A percentile compares a stretch with the other conserved stretches of the same genome.
Evolutionary conservation across 2,888 invertebrate genomes (phyloP).

Genomic region (Yponomeuta evonymella): DNA sequence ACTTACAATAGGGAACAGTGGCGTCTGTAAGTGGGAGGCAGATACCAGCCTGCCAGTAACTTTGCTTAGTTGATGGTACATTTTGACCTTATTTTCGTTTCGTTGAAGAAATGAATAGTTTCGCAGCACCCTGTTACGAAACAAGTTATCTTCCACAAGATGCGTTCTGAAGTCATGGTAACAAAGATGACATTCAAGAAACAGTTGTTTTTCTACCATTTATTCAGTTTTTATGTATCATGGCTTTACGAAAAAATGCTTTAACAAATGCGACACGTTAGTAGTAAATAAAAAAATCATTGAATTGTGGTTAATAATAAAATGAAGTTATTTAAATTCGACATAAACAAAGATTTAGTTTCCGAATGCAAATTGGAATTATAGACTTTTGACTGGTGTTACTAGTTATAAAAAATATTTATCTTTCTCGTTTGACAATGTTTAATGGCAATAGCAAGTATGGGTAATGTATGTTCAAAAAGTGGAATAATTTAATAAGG

Average conservation of each 20-base stretch:
- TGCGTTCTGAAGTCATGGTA: slow-evolving; percentile 34
- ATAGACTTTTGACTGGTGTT: neutral
- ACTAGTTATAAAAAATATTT: neutral
- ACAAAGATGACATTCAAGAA: neutral
- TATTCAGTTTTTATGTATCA: neutral
- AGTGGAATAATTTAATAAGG: neutral
- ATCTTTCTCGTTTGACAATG: neutral
- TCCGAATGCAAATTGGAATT: neutral
- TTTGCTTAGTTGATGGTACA: slow-evolving; percentile 68
- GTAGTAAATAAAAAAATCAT: no score
- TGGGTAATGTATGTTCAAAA: neutral
- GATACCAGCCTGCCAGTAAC: slow-evolving; percentile 61
- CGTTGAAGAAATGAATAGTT: slow-evolving; percentile 2
- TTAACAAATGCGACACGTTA: no score
- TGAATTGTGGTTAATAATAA: neutral
- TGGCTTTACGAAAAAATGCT: neutral
- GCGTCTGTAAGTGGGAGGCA: slow-evolving; percentile 56
- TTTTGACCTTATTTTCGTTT: slow-evolving; percentile 32
- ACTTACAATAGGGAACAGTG: slow-evolving; percentile 68
- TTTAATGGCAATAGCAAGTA: neutral
- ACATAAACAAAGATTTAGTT: neutral
- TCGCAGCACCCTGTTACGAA: slow-evolving; percentile 17
- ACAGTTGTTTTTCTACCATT: neutral
- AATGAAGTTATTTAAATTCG: neutral
- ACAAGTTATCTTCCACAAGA: slow-evolving; percentile 25